A percentile compares a stretch with the other conserved stretches of the same genome.
Evolutionary conservation across 1,140 invertebrate genomes (phyloP).

Genomic region (Micrasema longulum): DNA sequence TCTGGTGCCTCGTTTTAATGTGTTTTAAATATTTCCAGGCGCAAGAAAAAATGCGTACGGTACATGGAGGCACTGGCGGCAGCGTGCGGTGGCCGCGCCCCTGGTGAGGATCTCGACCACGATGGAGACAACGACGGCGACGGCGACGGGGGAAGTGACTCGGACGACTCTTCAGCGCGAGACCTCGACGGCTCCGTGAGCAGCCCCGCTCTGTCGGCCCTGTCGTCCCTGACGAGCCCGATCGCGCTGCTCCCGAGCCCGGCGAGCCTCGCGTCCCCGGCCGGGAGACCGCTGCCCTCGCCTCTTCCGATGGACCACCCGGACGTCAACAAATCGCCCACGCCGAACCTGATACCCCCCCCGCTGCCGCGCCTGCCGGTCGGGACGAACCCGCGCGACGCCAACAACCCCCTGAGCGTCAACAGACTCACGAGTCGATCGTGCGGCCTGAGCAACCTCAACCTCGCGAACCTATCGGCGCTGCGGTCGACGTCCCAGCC

Average conservation of each 20-base stretch:
- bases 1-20: too few species aligned
- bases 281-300: too few species aligned
- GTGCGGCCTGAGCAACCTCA: constrained; percentile 48
- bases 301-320: constrained; percentile 37
- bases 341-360: constrained; percentile 63
- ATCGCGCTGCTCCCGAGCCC: constrained; percentile 75
- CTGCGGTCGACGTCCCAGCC: constrained; percentile 33
- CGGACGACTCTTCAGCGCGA: constrained; percentile 76
- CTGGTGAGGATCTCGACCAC: constrained; percentile 65
- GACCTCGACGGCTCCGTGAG: constrained; percentile 79
- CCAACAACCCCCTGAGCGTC: constrained; percentile 91
- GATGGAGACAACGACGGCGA: constrained; percentile 82
- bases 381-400: constrained; percentile 89
- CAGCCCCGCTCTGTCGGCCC: constrained; percentile 80
- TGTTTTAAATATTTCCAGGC: constrained; percentile 72
- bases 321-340: constrained; percentile 61
- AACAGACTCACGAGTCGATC: constrained; percentile 81
- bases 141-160: constrained; percentile 76
- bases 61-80: constrained; percentile 86
- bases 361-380: constrained; percentile 78
- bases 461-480: constrained; percentile 42
- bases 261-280: constrained; percentile 75
- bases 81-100: constrained; percentile 73
- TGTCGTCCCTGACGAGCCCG: constrained; percentile 83
- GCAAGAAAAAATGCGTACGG: constrained; percentile 98